Evolutionary conservation across 2,888 invertebrate species (phyloP).

Genomic region (Resseliella maxima): DNA sequence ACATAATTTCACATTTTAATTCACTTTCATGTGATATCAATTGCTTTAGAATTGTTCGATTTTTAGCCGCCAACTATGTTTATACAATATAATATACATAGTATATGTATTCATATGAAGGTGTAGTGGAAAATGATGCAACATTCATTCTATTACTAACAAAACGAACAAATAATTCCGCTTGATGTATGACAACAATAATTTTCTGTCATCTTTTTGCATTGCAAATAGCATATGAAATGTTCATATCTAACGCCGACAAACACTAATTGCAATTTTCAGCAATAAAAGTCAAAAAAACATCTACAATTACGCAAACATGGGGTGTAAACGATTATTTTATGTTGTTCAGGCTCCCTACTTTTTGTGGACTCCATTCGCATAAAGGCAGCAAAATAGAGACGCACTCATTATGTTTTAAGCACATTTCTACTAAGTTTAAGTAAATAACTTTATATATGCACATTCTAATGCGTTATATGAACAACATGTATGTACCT

Average conservation of each 20-base stretch:
- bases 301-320: conserved; percentile 17
- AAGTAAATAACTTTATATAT: neutral
- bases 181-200: conserved; percentile 30
- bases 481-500: neutral
- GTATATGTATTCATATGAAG: neutral
- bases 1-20: neutral
- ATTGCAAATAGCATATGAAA: conserved; percentile 31
- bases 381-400: neutral
- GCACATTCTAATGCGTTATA: neutral
- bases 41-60: conserved; percentile 3
- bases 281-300: conserved; percentile 30
- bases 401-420: neutral
- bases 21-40: neutral
- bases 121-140: neutral
- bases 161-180: neutral
- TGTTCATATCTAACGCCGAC: neutral
- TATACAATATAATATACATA: neutral
- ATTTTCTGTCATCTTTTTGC: conserved; percentile 26
- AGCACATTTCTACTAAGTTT: neutral
- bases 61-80: neutral
- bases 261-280: conserved; percentile 38
- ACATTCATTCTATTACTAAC: neutral
- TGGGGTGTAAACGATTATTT: conserved; percentile 35
- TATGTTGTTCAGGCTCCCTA: neutral
- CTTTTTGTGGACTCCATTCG: neutral